Evolutionary conservation across 2,888 invertebrate species (phyloP).

Genomic region (Bellardia bayeri): DNA sequence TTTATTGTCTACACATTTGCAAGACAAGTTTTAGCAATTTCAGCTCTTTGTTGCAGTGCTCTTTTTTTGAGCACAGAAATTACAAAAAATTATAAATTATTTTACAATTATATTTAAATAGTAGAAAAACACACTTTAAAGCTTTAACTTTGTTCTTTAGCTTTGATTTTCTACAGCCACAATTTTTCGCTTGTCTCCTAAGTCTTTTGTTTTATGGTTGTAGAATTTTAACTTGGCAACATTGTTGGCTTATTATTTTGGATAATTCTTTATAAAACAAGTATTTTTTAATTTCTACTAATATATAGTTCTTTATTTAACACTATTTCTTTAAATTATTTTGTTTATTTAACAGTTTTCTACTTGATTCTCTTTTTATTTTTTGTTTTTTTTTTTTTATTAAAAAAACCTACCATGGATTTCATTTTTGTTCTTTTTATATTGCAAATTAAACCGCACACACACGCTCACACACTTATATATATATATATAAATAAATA

Average conservation of each 20-base stretch:
- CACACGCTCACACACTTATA: constrained; percentile 65
- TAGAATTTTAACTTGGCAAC: neutral
- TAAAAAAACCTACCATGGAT: constrained; percentile 83
- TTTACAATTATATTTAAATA: too few species aligned
- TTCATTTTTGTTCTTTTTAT: constrained; percentile 81
- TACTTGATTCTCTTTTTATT: constrained; percentile 7
- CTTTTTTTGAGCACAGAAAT: too few species aligned
- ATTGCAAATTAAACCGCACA: constrained; percentile 56
- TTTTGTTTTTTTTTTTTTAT: constrained; percentile 20
- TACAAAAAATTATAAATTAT: too few species aligned
- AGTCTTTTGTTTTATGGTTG: constrained; percentile 65
- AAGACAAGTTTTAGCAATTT: too few species aligned
- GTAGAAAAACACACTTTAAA: constrained; percentile 8
- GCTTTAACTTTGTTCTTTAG: constrained; percentile 17
- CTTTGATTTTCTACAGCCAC: neutral
- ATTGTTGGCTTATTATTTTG: too few species aligned
- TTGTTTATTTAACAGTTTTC: neutral
- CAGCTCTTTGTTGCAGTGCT: too few species aligned
- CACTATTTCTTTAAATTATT: constrained; percentile 5
- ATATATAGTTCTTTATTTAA: neutral
- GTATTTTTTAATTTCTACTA: too few species aligned
- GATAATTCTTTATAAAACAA: too few species aligned
- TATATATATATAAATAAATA: constrained; percentile 1
- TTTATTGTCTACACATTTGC: too few species aligned
- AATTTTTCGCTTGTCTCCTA: constrained; percentile 42